A percentile compares a stretch with the other conserved stretches of the same genome.
Conservation (phyloP, 2,113 vertebrate species). For the Ancistrus triradiatus region DNA sequence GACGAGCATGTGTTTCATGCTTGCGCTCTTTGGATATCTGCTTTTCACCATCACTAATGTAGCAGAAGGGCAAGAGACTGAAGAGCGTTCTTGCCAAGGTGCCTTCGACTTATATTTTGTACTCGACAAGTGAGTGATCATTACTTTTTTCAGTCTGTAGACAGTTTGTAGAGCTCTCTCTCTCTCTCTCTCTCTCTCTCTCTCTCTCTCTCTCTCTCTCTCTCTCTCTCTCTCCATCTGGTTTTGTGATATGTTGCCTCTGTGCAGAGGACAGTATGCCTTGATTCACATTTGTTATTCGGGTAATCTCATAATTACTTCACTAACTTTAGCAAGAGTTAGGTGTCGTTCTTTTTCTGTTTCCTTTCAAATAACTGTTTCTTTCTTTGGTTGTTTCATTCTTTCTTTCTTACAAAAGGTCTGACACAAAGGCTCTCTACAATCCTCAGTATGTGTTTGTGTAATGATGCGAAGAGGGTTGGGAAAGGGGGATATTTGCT, state of each 20-base stretch:
- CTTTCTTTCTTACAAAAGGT: not conserved
- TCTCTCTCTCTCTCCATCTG: conserved; percentile 7
- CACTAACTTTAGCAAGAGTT: too few species aligned
- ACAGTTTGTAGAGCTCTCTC: too few species aligned
- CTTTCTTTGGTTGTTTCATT: conserved; percentile 1
- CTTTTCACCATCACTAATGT: conserved; percentile 52
- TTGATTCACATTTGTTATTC: too few species aligned
- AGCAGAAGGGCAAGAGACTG: conserved; percentile 56
- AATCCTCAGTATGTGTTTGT: conserved; percentile 16
- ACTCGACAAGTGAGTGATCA: conserved; percentile 84
- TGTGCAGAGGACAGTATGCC: too few species aligned
- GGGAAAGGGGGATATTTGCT: conserved; percentile 26
- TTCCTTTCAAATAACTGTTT: not conserved
- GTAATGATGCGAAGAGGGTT: conserved; percentile 8
- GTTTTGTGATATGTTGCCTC: not conserved
- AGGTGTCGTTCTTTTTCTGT: too few species aligned
- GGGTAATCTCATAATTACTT: too few species aligned
- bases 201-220: conserved; percentile 6
- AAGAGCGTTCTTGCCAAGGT: conserved; percentile 79
- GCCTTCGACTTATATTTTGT: conserved; percentile 90
- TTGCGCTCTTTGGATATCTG: conserved; percentile 64
- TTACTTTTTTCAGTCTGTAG: not conserved
- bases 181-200: conserved; percentile 1
- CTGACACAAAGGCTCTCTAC: too few species aligned
- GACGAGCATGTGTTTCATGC: conserved; percentile 44